Percentiles rank a stretch among this genome's conserved stretches.
Conservation (phyloP, 2,888 invertebrate species). For the Venustoraphidia nigricollis region DNA sequence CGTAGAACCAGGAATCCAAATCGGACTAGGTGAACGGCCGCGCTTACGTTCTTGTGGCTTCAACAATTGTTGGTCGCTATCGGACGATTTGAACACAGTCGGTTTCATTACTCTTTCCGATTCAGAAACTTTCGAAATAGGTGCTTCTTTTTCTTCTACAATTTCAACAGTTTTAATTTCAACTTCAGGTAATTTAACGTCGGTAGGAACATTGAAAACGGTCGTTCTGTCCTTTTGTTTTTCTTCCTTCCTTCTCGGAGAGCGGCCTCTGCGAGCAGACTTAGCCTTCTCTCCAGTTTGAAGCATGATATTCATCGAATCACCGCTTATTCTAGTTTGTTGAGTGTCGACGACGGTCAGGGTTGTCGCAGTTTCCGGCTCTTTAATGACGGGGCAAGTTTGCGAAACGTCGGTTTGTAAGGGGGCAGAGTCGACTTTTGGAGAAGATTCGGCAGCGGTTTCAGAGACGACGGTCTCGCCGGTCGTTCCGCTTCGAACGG, state of each 20-base stretch:
- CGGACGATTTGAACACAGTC: constrained; percentile 6
- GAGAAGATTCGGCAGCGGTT: constrained; percentile 8
- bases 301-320: constrained; percentile 25
- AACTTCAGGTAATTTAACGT: too few species aligned
- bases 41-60: constrained; percentile 21
- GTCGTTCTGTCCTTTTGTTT: not conserved
- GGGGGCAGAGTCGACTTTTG: constrained; percentile 2
- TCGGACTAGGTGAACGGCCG: constrained; percentile 49
- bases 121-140: not conserved
- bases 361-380: constrained; percentile 7
- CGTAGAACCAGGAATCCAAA: constrained; percentile 57
- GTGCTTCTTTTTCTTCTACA: too few species aligned
- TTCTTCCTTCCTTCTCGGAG: constrained; percentile 29
- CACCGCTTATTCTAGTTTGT: not conserved
- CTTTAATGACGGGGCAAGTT: constrained; percentile 10
- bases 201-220: too few species aligned
- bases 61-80: constrained; percentile 11
- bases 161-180: too few species aligned
- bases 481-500: constrained; percentile 1
- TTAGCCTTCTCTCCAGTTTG: constrained; percentile 23
- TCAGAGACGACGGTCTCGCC: constrained; percentile 12
- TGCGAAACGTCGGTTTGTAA: constrained; percentile 5
- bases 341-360: constrained; percentile 4
- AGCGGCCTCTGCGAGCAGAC: constrained; percentile 32
- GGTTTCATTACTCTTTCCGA: constrained; percentile 2